Base-by-base conservation (phyloP, 2,113 vertebrate genomes). In the Hyaena hyaena region DNA sequence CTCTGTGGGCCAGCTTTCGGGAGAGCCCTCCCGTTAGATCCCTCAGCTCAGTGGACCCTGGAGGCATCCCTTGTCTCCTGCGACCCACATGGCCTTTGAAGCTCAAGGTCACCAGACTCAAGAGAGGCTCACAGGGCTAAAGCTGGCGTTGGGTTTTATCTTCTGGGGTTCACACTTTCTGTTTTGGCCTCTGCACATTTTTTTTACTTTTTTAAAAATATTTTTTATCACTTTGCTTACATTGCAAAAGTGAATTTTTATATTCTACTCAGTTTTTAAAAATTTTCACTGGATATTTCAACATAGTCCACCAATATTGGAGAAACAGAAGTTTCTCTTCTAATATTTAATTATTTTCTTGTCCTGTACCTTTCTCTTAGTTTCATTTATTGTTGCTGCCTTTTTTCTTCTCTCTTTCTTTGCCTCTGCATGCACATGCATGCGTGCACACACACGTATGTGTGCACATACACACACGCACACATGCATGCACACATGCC, bases 181-280 rank as follows among this genome's bases (percentile, higher is more conserved):
- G 28, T 48, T 86, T 88, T 6, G 55, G 26, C 23, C 12, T 73
- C 68, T 74, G 45, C 26, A 86, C 31, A 50, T 61, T 68, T n/a
- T n/a, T 50, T 77, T 61, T 43, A 50, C 48, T 50, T 50, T 50
- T 50, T 50, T 50, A 50, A 50, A 50, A 50, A 50, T 12, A 50
- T 11, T 50, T 82, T 88, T 50, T 50, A 28, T 10, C n/a, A 65
- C 11, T 39, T 50, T 69, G 8, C 50, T 77, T 95, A 39, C 4
- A 58, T 82, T 93, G 86, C 24, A 69, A 74, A 95, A 79, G 58
- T 15, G 26, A 8, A 43, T 63, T 79, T 91, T 87, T 80, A 24
- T 58, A 39, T 91, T 63, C 82, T 39, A 21, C n/a, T 66, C 4
- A 7, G 12, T 90, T 85, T 48, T 39, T 17, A 23, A 23, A 31